Evolutionary conservation across 2,888 invertebrate species (phyloP).

Genomic region (Ligdia adustata): DNA sequence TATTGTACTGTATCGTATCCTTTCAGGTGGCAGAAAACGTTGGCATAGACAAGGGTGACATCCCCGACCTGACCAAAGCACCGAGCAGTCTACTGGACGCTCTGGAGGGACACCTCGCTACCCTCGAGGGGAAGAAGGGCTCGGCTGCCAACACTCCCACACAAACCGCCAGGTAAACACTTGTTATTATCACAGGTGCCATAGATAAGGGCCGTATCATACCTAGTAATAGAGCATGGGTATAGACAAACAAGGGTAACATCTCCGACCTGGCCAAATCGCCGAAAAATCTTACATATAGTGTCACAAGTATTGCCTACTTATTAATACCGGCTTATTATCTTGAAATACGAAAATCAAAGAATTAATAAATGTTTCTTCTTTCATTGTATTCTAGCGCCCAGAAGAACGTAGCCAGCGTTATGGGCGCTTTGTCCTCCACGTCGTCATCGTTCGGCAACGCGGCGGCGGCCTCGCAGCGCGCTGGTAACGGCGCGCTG

Average conservation of each 20-base stretch:
- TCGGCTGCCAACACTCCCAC: constrained; percentile 94
- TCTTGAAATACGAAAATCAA: neutral
- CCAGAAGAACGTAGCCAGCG: constrained; percentile 95
- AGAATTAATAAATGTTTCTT: neutral
- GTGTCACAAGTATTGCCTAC: too few species aligned
- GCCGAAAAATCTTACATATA: constrained; percentile 98
- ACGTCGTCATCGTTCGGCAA: constrained; percentile 95
- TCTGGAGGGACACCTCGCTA: constrained; percentile 96
- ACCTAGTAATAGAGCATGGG: constrained; percentile 89
- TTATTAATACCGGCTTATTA: too few species aligned
- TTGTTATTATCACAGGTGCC: too few species aligned
- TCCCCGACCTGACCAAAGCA: constrained; percentile 98
- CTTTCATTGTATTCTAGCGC: constrained; percentile 77
- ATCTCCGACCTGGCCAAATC: constrained; percentile 99
- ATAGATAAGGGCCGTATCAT: too few species aligned
- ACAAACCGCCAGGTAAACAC: constrained; percentile 91
- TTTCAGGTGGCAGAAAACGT: constrained; percentile 87
- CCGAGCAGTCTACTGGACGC: constrained; percentile 98
- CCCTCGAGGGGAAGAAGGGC: constrained; percentile 96
- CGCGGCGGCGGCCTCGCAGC: constrained; percentile 89
- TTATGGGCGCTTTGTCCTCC: constrained; percentile 93
- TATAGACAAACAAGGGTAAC: constrained; percentile 98
- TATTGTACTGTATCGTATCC: too few species aligned
- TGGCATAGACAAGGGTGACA: constrained; percentile 99
- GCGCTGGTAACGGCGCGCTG: constrained; percentile 87